These are phyloP conservation scores for Daubentonia madagascariensis DNA, from an alignment of 2,113 vertebrate species.

Conservation along the genomic window DNA sequence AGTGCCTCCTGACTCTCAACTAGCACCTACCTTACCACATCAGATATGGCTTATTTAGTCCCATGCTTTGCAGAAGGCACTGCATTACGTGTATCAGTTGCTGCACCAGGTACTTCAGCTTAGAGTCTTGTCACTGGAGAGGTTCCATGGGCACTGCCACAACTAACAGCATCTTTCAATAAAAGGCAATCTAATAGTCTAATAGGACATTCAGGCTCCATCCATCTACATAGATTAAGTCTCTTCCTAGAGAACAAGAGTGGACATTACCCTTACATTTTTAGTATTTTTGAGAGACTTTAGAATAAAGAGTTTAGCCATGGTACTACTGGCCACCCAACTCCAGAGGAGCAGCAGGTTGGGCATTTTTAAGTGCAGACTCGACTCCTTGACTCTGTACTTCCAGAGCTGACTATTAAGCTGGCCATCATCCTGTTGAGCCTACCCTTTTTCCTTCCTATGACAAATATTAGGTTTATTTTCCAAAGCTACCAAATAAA, in stretches of 20 bases:
- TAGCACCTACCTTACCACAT: not conserved
- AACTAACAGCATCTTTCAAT: not conserved
- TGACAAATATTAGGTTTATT: not conserved
- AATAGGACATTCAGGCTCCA: not conserved
- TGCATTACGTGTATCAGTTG: not conserved
- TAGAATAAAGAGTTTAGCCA: not conserved
- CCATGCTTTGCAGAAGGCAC: not conserved
- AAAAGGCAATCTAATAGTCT: not conserved
- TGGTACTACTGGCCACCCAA: not conserved
- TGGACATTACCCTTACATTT: not conserved
- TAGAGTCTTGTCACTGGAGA: not conserved
- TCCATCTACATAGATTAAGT: not conserved
- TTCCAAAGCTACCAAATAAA: too few species aligned
- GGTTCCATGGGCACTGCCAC: not conserved
- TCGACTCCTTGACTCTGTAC: not conserved
- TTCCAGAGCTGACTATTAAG: not conserved
- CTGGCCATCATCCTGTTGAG: not conserved
- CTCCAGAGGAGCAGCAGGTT: not conserved
- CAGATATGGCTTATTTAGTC: not conserved
- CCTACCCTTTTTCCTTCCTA: not conserved
- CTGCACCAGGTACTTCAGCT: not conserved
- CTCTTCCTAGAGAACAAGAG: not conserved
- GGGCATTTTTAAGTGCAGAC: not conserved
- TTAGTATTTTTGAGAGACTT: not conserved
- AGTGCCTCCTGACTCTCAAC: not conserved